Percentiles rank a stretch among this genome's conserved stretches.
These are phyloP conservation scores for Pygocentrus nattereri DNA, from an alignment of 2,797 vertebrate genomes.

Conservation along the genomic window DNA sequence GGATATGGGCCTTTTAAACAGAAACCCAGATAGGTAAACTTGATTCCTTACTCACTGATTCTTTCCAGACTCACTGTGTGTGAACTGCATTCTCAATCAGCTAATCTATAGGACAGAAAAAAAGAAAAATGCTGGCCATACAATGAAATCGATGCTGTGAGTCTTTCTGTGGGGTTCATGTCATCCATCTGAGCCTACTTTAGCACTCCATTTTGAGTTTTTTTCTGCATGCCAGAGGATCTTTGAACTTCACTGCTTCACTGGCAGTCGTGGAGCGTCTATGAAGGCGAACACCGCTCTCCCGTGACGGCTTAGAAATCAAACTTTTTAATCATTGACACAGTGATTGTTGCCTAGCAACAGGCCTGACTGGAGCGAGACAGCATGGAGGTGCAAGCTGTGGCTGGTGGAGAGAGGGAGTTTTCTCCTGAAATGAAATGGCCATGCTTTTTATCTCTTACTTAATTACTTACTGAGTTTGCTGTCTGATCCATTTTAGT, in stretches of 20 bases:
- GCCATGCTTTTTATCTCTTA: slow-evolving; percentile 42
- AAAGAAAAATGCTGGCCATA: slow-evolving; percentile 14
- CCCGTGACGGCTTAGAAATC: slow-evolving; percentile 79
- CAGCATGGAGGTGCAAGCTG: slow-evolving; percentile 58
- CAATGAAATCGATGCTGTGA: slow-evolving; percentile 47
- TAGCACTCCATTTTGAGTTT: slow-evolving; percentile 53
- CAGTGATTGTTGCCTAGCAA: slow-evolving; percentile 76
- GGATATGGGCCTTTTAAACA: too few relatives aligned
- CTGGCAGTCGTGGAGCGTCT: slow-evolving; percentile 62
- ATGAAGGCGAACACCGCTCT: slow-evolving; percentile 70
- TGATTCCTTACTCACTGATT: not conserved
- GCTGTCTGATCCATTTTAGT: slow-evolving; percentile 40
- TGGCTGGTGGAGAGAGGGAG: slow-evolving; percentile 59
- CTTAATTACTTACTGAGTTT: slow-evolving; percentile 49
- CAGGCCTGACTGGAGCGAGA: slow-evolving; percentile 68
- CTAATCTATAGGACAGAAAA: slow-evolving; percentile 6
- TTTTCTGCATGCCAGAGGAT: slow-evolving; percentile 56
- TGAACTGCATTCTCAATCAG: not conserved
- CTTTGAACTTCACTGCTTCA: slow-evolving; percentile 37
- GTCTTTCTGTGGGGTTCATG: slow-evolving; percentile 31
- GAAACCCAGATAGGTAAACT: not conserved
- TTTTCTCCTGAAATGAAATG: slow-evolving; percentile 42
- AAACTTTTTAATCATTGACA: slow-evolving; percentile 80
- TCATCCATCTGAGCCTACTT: slow-evolving; percentile 60
- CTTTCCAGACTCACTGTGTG: not conserved